phyloP scores from a whole-genome alignment of 2,113 vertebrate species.

The Ciconia maguari region DNA sequence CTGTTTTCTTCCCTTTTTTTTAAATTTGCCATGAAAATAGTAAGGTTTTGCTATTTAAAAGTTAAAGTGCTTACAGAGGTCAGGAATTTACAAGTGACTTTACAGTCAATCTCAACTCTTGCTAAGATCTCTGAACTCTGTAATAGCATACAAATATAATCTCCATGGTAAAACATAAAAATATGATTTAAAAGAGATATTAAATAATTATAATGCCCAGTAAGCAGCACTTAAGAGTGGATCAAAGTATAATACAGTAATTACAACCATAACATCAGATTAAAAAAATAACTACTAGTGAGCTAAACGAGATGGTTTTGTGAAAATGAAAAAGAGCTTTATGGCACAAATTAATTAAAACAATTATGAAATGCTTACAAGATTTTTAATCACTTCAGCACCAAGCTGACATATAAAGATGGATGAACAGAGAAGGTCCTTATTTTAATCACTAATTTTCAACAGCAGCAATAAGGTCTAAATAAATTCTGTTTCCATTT shows the following conservation, averaged over 20 bases:
- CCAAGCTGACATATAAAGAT: not conserved
- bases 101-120: not conserved
- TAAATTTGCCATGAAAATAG: not conserved
- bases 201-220: not conserved
- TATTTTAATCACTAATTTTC: not conserved
- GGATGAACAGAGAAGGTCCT: not conserved
- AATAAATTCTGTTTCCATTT: not conserved
- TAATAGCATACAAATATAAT: not conserved
- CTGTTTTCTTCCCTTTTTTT: not conserved
- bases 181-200: not conserved
- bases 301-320: slow-evolving; percentile 11
- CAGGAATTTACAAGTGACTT: not conserved
- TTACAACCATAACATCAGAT: slow-evolving; percentile 33
- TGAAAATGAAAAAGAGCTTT: slow-evolving; percentile 1
- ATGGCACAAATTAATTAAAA: slow-evolving; percentile 21
- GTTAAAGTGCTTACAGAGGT: not conserved
- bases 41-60: not conserved
- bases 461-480: not conserved
- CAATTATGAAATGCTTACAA: not conserved
- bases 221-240: not conserved
- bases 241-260: slow-evolving; percentile 10
- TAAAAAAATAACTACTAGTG: not conserved
- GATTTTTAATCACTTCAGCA: slow-evolving; percentile 11
- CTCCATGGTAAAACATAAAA: not conserved
- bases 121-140: not conserved